Evolutionary conservation across 2,888 invertebrate species (phyloP), one percentile per base, ranked within the genome.

Genomic region (Lasioglossum leucozonium): DNA sequence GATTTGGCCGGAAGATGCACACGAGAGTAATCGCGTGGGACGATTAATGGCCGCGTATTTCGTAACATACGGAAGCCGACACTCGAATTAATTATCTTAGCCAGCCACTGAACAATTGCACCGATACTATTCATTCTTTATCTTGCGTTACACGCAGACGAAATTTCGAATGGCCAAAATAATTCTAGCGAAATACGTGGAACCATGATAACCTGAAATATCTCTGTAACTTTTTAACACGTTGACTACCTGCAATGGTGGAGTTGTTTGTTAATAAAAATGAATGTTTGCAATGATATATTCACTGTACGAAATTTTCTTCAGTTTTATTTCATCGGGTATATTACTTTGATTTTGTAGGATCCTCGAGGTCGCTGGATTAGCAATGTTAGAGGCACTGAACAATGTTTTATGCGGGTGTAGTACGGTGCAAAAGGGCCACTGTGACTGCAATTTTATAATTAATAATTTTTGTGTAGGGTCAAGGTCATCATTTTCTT

Each of bases 11-110:
- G 11, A 62, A 37, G 69, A 37, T 76, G 58, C 13, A 34, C 30
- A 37, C 26, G 73, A 67, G 74, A 44, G 73, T 82, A 80, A 62
- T 71, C 40, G 55, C 55, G 73, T 2, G 37, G n/a, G 42, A 42
- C 71, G 65, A 67, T 67, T 72, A 44, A 44, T 40, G 40, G 40
- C 40, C 11, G 4, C n/a, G 67, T 40, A 40, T 34, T 67, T 67
- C 65, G 69, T n/a, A 69, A 40, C n/a, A 13, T 62, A 11, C 30
- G 75, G 26, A 42, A 44, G 4, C 42, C 18, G 75, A 30, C 42
- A 55, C 22, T 55, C 51, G 73, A 73, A 73, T 73, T 34, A 30
- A 62, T 42, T 62, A 62, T 67, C 37, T 67, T 37, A 67, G 65
- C 65, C 18, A 8, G 5, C 16, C 62, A 65, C 3, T 6, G 30